These are phyloP conservation scores for Lithobius niger DNA, from an alignment of 1,140 invertebrate genomes.

Conservation along the genomic window DNA sequence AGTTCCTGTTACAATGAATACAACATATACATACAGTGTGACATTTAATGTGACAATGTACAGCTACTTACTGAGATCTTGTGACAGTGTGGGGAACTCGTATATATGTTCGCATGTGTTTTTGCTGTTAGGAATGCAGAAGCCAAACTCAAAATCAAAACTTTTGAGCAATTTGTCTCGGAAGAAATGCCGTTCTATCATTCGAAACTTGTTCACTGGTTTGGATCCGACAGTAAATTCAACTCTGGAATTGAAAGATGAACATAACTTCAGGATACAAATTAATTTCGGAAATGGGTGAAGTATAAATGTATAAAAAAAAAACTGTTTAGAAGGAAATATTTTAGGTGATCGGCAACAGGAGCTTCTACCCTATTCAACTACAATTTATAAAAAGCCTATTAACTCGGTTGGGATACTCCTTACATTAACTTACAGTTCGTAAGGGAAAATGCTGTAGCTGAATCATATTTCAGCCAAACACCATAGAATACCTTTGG, in stretches of 20 bases:
- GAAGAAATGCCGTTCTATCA: conserved; percentile 98
- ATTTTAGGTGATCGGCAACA: no score
- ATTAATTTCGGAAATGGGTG: conserved; percentile 4
- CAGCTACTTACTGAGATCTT: conserved; percentile 60
- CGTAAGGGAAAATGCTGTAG: no score
- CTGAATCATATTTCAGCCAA: no score
- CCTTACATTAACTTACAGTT: no score
- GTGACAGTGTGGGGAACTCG: conserved; percentile 81
- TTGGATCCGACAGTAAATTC: conserved; percentile 89
- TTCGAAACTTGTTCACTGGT: conserved; percentile 88
- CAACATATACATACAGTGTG: background rate
- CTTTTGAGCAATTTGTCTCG: conserved; percentile 85
- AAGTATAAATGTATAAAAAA: no score
- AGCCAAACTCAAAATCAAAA: conserved; percentile 99
- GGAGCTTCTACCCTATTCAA: no score
- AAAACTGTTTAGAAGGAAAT: no score
- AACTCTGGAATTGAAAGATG: conserved; percentile 52
- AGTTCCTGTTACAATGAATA: no score
- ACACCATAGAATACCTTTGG: no score
- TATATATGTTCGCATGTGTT: conserved; percentile 99
- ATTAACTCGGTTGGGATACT: no score
- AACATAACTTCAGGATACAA: background rate
- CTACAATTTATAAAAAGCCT: no score
- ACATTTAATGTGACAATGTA: background rate
- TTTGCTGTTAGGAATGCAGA: conserved; percentile 92